Percentiles rank a stretch among this genome's conserved stretches.
phyloP scores from a whole-genome alignment of 2,113 vertebrate genomes.

The Sturnus vulgaris region DNA sequence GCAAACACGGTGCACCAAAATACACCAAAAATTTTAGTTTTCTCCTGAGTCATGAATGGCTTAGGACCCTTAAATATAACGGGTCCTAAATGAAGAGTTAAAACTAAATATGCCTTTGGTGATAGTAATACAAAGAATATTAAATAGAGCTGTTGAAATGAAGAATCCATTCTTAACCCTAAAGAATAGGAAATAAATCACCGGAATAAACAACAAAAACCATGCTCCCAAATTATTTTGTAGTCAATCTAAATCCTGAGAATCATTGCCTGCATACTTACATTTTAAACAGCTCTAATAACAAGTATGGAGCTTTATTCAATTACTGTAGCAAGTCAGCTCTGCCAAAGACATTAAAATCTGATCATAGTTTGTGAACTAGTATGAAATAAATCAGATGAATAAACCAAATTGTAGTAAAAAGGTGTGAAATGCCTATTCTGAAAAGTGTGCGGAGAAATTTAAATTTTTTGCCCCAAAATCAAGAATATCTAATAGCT shows the following conservation, averaged over 20 bases:
- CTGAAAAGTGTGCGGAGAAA: neutral
- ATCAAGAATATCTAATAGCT: rapidly evolving
- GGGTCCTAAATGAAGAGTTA: neutral
- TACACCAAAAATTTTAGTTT: neutral
- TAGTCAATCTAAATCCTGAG: neutral
- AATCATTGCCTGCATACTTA: neutral
- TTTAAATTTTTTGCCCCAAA: neutral
- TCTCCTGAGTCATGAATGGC: neutral
- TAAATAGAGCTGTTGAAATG: neutral
- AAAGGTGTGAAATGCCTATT: neutral
- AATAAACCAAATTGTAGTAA: neutral
- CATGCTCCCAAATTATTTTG: neutral
- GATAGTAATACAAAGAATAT: neutral
- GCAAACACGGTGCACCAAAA: neutral
- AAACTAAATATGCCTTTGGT: neutral
- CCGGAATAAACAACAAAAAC: neutral
- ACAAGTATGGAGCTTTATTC: neutral
- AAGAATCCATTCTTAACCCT: neutral
- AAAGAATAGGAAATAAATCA: neutral
- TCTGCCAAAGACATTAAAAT: neutral
- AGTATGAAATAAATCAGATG: neutral
- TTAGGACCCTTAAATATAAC: neutral
- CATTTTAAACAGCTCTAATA: neutral
- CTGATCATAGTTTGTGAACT: neutral
- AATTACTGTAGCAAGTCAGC: neutral